Base-by-base conservation (phyloP, 2,797 vertebrate species). In the Cyclura pinguis region DNA sequence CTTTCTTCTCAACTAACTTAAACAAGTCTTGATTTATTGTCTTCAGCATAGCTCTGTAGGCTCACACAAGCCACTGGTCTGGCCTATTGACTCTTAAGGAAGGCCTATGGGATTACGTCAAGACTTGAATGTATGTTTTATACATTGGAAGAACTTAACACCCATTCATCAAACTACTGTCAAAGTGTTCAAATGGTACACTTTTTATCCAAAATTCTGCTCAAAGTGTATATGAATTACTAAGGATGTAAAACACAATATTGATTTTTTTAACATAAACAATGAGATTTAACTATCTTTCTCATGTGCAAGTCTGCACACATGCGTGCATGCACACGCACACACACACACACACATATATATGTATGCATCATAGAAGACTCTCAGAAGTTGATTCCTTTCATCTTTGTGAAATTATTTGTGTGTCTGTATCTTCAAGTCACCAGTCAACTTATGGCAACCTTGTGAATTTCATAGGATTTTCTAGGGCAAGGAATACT, bases 61-160 rank as follows among this genome's bases (percentile, higher is more conserved):
- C 82, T 84, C 29, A 80, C 1, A 81, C 90, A 93, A 94, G 38
- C 13, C 4, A 4, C 24, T n/a, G 3, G 14, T 55, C 32, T 57
- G 52, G 13, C 16, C 52, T 92, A 84, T 55, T 89, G 87, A 74
- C 52, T 78, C 81, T 77, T 18, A 57, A 38, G n/a, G 93, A 57
- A 38, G n/a, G 93, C 84, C 74, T 92, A 2, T 64, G 2, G 62
- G 67, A 72, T 81, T 13, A 14, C 87, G 82, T 0, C 62, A 52
- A 69, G 38, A 84, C 6, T 42, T 84, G 57, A 62, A 62, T 82
- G 10, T 82, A 24, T 59, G 18, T 82, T 82, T 82, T 62, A 38
- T 82, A 82, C n/a, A 62, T 5, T 9, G 38, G 59, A 57, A n/a
- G 24, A 27, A 52, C 7, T 12, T 52, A 52, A 32, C 42, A 82